Percentiles rank a stretch among this genome's conserved stretches.
These are phyloP conservation scores for Campylomormyrus numenius DNA, from an alignment of 2,113 vertebrate genomes.

Conservation along the genomic window DNA sequence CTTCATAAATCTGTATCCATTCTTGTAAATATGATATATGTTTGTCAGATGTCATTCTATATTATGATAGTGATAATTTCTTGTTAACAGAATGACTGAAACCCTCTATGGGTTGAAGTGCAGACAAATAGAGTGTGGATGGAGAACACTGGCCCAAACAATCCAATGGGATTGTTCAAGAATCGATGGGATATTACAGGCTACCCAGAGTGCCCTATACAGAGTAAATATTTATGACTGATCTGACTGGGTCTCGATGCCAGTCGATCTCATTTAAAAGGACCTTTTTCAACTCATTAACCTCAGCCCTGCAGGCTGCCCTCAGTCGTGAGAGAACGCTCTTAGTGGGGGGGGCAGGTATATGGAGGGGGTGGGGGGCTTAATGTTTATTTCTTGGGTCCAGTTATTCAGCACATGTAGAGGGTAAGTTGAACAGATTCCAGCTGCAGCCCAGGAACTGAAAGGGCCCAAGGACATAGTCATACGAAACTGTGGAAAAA, in stretches of 20 bases:
- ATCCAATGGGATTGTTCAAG: constrained; percentile 73
- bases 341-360: constrained; percentile 55
- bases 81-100: background rate
- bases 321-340: constrained; percentile 91
- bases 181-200: constrained; percentile 88
- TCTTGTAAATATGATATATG: background rate
- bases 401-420: background rate
- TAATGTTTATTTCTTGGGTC: background rate
- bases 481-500: background rate
- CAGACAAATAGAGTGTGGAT: background rate
- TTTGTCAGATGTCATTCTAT: background rate
- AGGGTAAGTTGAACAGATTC: background rate
- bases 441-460: background rate
- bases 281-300: constrained; percentile 97
- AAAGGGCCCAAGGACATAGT: background rate
- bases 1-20: background rate
- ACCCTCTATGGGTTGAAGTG: background rate
- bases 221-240: constrained; percentile 99
- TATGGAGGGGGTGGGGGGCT: background rate
- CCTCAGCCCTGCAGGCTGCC: constrained; percentile 85
- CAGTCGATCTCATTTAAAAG: constrained; percentile 92
- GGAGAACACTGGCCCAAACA: constrained; percentile 36
- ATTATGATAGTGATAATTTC: constrained; percentile 12
- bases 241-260: constrained; percentile 89
- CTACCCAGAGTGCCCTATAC: constrained; percentile 81